Evolutionary conservation across 2,113 vertebrate genomes (phyloP).

Genomic region (Rattus norvegicus): GRCr8 NC_086036.1:30250001-30250500

Average conservation of each 20-base stretch:
- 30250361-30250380: no score
- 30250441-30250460: no score
- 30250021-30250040: not conserved
- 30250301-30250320: no score
- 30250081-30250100: conserved; percentile 29
- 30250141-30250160: not conserved
- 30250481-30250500: no score
- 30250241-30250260: not conserved
- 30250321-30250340: no score
- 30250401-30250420: no score
- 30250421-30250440: no score
- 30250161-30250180: not conserved
- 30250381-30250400: no score
- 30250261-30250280: not conserved
- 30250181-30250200: not conserved
- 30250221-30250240: conserved; percentile 47
- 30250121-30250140: not conserved
- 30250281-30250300: no score
- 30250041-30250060: conserved; percentile 1
- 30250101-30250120: not conserved
- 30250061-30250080: not conserved
- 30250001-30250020: not conserved
- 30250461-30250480: no score
- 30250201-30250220: conserved; percentile 38
- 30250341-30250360: no score